Base-by-base conservation (phyloP, 2,113 vertebrate genomes). In the Anoplopoma fimbria region DNA sequence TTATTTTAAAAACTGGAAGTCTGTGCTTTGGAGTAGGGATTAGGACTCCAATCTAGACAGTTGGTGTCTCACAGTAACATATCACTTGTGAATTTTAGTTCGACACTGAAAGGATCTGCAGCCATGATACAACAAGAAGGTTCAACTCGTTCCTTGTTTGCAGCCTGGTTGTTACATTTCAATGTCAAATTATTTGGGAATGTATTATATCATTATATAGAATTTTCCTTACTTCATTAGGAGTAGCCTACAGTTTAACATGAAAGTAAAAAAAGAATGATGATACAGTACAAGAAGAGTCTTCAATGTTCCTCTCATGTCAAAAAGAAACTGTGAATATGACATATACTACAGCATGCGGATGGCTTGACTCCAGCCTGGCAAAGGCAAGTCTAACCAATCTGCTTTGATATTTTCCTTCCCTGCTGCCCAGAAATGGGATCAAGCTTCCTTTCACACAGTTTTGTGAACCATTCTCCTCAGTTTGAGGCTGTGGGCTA, bases 371-470 rank as follows among this genome's bases (percentile, higher is more conserved):
- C 21, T 87, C 67, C 75, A 70, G 64, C 69, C 69, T 77, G 73
- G 31, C 78, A 63, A 58, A 67, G 58, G 33, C 69, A 38, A 9
- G 23, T 76, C 57, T 4, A 75, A 74, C 74, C 80, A 76, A 42
- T 69, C 51, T 81, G 83, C 85, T 87, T 77, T 79, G 29, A 81
- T 68, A 78, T 81, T 86, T 85, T 77, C 67, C 58, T 67, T 82
- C 62, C 47, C 55, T 49, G 27, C 75, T 89, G 77, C 69, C 64
- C 79, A 77, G 69, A 88, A 83, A 86, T 63, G 2, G 38, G 65
- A 78, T 73, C 49, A 42, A 36, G 82, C 42, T 49, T 77, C 36
- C 65, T 45, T 63, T 70, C 75, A 70, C 69, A 70, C 62, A 77
- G 21, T 70, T 83, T 74, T 75, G 25, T 65, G 69, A 77, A 47